A percentile compares a stretch with the other conserved stretches of the same genome.
Evolutionary conservation across 2,113 vertebrate species (phyloP).

Genomic region (Halcyon senegalensis): DNA sequence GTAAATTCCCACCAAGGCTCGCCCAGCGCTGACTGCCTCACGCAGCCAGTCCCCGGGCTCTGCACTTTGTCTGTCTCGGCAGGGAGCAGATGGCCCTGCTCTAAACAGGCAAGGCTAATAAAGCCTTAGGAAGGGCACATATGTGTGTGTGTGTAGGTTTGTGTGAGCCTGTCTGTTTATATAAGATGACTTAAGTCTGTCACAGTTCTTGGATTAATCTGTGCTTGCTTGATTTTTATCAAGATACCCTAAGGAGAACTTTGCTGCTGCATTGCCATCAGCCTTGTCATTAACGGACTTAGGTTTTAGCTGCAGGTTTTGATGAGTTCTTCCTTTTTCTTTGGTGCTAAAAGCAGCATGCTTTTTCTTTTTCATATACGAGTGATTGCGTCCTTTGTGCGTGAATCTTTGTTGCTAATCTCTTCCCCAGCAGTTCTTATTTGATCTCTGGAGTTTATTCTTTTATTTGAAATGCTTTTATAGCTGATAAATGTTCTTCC

Average conservation of each 20-base stretch:
- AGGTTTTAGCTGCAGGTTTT: neutral
- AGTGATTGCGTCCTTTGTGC: neutral
- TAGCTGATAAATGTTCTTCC: neutral
- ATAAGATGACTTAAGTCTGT: neutral
- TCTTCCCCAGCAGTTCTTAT: neutral
- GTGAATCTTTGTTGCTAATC: neutral
- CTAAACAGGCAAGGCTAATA: neutral
- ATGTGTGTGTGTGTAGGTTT: neutral
- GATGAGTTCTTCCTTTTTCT: neutral
- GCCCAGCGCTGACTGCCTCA: neutral
- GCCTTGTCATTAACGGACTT: neutral
- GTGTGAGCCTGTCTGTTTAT: neutral
- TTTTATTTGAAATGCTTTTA: neutral
- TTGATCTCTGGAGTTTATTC: neutral
- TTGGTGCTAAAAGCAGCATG: neutral
- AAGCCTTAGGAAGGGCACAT: neutral
- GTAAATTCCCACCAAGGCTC: constrained; percentile 29
- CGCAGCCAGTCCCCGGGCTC: neutral
- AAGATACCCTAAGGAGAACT: neutral
- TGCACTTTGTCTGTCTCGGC: constrained; percentile 28
- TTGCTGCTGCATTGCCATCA: neutral
- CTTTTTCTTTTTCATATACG: neutral
- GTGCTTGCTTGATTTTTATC: neutral
- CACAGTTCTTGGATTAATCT: neutral
- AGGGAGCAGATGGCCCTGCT: constrained; percentile 47